A percentile compares a stretch with the other conserved stretches of the same genome.
These are phyloP conservation scores for Turnix velox DNA, from an alignment of 2,113 vertebrate genomes.

Conservation along the genomic window DNA sequence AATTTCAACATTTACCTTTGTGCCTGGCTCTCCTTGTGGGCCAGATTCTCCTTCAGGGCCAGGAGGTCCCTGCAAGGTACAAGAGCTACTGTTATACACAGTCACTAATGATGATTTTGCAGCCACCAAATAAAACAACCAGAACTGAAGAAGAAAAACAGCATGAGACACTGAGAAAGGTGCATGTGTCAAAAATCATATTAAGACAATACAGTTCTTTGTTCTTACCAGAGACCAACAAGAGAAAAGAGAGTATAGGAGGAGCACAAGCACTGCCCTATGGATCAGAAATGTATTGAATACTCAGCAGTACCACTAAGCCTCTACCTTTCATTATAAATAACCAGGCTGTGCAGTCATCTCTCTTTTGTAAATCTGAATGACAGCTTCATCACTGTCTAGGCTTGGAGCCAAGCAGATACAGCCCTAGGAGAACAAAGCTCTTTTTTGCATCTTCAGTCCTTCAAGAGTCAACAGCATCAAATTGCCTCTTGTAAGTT, in stretches of 20 bases:
- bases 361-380: neutral
- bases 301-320: neutral
- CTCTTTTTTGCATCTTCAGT: neutral
- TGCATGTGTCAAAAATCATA: neutral
- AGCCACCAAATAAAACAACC: neutral
- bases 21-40: constrained; percentile 83
- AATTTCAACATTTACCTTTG: constrained; percentile 76
- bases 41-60: constrained; percentile 88
- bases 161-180: neutral
- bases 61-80: constrained; percentile 78
- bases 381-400: neutral
- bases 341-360: neutral
- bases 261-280: neutral
- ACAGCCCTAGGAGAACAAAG: neutral
- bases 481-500: neutral
- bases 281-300: neutral
- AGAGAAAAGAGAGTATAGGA: neutral
- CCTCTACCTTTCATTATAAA: neutral
- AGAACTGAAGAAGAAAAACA: neutral
- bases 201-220: neutral
- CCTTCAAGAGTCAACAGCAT: neutral
- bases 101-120: neutral
- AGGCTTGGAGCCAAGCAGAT: neutral
- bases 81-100: neutral
- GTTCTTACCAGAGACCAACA: neutral